Conservation (phyloP, 2,797 vertebrate genomes). For the Oryzias sinensis region DNA sequence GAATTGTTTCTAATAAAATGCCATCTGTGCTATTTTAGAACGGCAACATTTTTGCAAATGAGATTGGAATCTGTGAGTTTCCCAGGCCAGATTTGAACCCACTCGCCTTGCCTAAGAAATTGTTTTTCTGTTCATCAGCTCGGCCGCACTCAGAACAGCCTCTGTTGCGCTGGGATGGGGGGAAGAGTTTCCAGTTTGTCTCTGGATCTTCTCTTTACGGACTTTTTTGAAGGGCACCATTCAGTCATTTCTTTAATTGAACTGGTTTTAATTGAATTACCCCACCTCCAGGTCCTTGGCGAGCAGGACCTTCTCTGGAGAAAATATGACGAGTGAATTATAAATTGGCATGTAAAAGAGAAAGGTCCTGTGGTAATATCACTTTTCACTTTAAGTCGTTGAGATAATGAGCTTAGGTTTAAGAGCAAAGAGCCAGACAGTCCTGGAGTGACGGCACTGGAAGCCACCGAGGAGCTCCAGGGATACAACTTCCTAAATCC, state of each 20-base stretch:
- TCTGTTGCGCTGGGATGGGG: too few relatives aligned
- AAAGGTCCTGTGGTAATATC: conserved; percentile 67
- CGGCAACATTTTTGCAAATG: not conserved
- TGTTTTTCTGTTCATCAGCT: not conserved
- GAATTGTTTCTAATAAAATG: not conserved
- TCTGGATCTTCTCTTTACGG: not conserved
- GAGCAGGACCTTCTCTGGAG: conserved; percentile 56
- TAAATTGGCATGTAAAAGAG: conserved; percentile 65
- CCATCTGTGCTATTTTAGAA: not conserved
- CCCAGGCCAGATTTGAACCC: not conserved
- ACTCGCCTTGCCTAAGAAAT: not conserved
- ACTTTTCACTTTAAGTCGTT: conserved; percentile 70
- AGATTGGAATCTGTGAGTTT: not conserved
- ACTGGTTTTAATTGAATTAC: conserved; percentile 72
- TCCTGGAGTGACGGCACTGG: conserved; percentile 52
- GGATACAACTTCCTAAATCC: conserved; percentile 73
- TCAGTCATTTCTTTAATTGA: conserved; percentile 50
- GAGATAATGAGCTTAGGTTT: conserved; percentile 78
- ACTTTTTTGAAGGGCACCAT: conserved; percentile 50
- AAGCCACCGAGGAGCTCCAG: conserved; percentile 60
- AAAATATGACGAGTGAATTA: conserved; percentile 63
- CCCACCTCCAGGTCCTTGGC: conserved; percentile 37
- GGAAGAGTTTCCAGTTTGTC: not conserved
- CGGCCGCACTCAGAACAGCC: too few relatives aligned
- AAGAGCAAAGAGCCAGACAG: conserved; percentile 55